Evolutionary conservation across 2,888 invertebrate species (phyloP), one percentile per base, ranked within the genome.

Genomic region (Sarcophaga subvicina): DNA sequence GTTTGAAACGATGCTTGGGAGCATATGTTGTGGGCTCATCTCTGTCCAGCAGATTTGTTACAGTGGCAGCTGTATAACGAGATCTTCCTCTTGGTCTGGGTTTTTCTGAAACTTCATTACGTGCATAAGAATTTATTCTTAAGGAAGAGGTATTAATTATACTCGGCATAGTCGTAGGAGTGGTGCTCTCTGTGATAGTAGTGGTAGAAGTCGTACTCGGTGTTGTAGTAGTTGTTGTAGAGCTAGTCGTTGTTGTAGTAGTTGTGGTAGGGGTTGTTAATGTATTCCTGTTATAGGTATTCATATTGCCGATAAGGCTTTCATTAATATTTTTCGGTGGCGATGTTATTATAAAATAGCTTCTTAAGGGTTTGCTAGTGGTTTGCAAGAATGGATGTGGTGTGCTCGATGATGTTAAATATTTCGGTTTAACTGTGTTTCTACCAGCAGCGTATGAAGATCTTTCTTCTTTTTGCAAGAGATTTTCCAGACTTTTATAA

Each of bases 401-500:
- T 20, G 90, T 84, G 2, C 89, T 86, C 2, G 89, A 80, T 0
- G 89, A 78, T 3, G 89, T 64, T 0, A 89, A 86, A 80, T 89
- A 90, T 5, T 93, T 91, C 0, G 92, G 88, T 67, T 90, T 90
- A 1, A 90, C 63, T 0, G 92, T 91, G 2, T 90, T 90, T 67
- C 93, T 88, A 1, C 90, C 88, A 4, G 90, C 90, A 59, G 90
- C 91, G 12, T 89, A 90, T 59, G 89, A 91, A 12, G 89, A 87
- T 0, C 91, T 90, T 66, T 89, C 89, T 62, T 93, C 92, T 80
- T 93, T 93, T 76, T 93, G 92, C 87, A 94, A 91, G 45, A 95
- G 91, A 87, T 94, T 94, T 87, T 94, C 94, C 45, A 95, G 90
- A 54, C 95, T 94, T 90, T 94, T 94, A 86, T 94, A 95, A 0